phyloP scores from a whole-genome alignment of 2,797 vertebrate species.

The Malurus leucopterus region DNA sequence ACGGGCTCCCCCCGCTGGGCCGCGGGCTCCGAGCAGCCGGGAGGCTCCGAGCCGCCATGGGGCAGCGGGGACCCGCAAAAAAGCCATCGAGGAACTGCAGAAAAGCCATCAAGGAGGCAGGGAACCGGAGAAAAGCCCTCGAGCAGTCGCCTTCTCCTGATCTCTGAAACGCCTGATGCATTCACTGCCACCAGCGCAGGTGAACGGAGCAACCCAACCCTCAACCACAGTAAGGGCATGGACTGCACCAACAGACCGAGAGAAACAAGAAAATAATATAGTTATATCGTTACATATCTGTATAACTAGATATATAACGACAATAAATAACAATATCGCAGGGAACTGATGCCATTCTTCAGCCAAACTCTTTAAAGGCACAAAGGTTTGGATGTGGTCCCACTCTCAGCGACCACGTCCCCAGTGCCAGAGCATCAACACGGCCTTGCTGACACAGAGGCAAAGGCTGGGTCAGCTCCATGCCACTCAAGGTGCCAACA shows the following conservation, averaged over 20 bases:
- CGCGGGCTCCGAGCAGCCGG: neutral
- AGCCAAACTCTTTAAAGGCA: neutral
- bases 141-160: neutral
- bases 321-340: neutral
- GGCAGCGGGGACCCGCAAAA: neutral
- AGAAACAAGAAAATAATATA: neutral
- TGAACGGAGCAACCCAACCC: fast-evolving
- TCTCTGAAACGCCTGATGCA: neutral
- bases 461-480: neutral
- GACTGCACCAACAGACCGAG: fast-evolving
- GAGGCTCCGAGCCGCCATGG: neutral
- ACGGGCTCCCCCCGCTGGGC: neutral
- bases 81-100: neutral
- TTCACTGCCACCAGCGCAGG: neutral
- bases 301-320: neutral
- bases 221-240: too few species aligned
- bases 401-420: fast-evolving
- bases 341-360: neutral
- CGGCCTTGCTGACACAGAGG: neutral
- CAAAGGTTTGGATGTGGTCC: neutral
- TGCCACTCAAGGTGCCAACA: fast-evolving
- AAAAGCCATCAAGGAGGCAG: neutral
- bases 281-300: too few species aligned
- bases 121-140: neutral
- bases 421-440: fast-evolving